phyloP scores from a whole-genome alignment of 2,888 invertebrate genomes.

The Malthinus seriepunctatus region DNA sequence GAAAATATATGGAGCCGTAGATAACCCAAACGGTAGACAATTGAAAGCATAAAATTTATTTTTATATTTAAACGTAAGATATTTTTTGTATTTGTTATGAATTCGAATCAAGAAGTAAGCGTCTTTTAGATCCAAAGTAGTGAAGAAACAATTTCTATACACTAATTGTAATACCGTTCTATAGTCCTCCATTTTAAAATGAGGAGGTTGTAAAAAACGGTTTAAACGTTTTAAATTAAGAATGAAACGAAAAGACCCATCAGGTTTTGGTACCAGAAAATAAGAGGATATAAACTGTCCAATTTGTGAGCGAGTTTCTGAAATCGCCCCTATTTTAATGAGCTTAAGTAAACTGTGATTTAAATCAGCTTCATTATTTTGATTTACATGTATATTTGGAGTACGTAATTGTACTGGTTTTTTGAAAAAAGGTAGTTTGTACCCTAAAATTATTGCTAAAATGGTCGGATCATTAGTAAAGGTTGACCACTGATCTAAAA shows the following conservation, averaged over 20 bases:
- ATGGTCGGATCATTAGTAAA: neutral
- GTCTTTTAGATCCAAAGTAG: conserved; percentile 30
- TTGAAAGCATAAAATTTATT: conserved; percentile 33
- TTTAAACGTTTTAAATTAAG: conserved; percentile 36
- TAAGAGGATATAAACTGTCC: neutral
- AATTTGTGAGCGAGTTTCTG: neutral
- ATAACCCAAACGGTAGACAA: conserved; percentile 37
- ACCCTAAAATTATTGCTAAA: neutral
- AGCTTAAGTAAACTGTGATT: neutral
- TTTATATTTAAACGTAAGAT: conserved; percentile 33
- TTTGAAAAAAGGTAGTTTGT: conserved; percentile 3
- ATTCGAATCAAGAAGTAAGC: conserved; percentile 37
- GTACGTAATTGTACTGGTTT: conserved; percentile 1
- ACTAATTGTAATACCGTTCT: conserved; percentile 33
- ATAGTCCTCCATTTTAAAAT: conserved; percentile 40
- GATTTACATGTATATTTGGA: neutral
- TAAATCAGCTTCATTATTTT: neutral
- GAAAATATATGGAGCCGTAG: conserved; percentile 34
- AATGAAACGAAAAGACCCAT: conserved; percentile 33
- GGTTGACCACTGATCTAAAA: conserved; percentile 12
- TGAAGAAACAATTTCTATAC: conserved; percentile 16
- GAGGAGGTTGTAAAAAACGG: conserved; percentile 27
- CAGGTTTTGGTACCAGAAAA: conserved; percentile 28
- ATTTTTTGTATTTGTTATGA: conserved; percentile 31
- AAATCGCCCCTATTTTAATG: conserved; percentile 4